Conservation (phyloP, 2,888 invertebrate species). For the Pristionchus entomophagus region DNA sequence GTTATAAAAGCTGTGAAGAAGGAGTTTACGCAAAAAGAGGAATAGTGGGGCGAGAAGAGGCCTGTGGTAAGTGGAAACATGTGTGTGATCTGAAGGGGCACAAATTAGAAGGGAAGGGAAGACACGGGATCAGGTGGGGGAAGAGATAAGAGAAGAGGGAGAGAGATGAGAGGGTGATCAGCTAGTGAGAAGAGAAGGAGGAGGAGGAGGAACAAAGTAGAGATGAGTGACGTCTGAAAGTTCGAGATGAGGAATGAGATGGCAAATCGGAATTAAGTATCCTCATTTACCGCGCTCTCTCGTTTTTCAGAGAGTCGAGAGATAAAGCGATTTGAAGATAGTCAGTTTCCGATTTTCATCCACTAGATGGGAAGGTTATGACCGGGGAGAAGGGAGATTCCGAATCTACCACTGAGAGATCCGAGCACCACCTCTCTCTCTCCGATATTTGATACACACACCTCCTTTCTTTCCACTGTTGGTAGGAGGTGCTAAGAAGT, state of each 20-base stretch:
- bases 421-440: not conserved
- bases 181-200: not conserved
- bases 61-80: slow-evolving; percentile 38
- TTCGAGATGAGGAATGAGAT: no score
- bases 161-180: slow-evolving; percentile 2
- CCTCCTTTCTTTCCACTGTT: not conserved
- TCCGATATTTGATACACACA: slow-evolving; percentile 37
- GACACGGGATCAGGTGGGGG: slow-evolving; percentile 33
- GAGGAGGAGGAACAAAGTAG: slow-evolving; percentile 33
- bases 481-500: slow-evolving; percentile 38
- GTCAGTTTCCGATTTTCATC: no score
- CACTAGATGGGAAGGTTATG: not conserved
- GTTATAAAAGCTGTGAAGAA: not conserved
- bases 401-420: not conserved
- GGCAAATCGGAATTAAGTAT: no score
- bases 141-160: not conserved
- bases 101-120: slow-evolving; percentile 27
- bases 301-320: no score
- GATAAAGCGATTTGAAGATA: no score
- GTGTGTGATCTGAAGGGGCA: not conserved
- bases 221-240: not conserved
- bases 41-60: slow-evolving; percentile 31
- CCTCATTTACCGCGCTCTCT: no score
- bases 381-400: not conserved
- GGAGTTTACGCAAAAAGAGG: slow-evolving; percentile 32